Base-by-base conservation (phyloP, 1,140 invertebrate species). In the Parapsyche elsis region DNA sequence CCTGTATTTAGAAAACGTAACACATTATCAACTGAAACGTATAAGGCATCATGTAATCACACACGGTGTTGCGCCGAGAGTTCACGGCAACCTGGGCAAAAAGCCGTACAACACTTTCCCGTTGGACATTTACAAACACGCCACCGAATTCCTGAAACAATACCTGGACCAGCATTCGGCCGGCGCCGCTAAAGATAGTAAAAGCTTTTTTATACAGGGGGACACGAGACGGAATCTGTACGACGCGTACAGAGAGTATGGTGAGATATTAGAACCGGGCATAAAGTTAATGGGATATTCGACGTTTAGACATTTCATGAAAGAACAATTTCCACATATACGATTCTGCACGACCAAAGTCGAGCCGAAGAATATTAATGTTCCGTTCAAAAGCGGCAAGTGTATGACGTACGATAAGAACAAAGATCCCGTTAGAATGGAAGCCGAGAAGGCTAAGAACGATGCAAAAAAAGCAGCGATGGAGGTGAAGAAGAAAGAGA, bases 81-180 rank as follows among this genome's bases (percentile, higher is more conserved):
- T 94, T 49, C 94, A 95, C 86, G 94, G 94, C 0, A 95, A 95
- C 86, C 92, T 94, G 80, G 93, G 94, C 5, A 94, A 95, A 88
- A 92, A 94, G 84, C 94, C 94, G n/a, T 94, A 94, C 83, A 95
- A 95, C 85, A 94, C 93, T 0, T 94, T 95, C 84, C 93, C 94
- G 7, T 86, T 95, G 23, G 92, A 94, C 84, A 94, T 94, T 78
- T 95, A 95, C 84, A 91, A 93, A 84, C 93, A 93, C 85, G 93
- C 93, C 0, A 94, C 93, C 7, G 91, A 93, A 81, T 95, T 95
- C 86, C 86, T 94, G 14, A 94, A 94, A 85, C 91, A 91, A 81
- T 94, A 94, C 85, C 87, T 93, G 19, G 87, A 92, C 81, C 91
- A 92, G 81, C 91, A 92, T 82, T 90, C 89, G 83, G 89, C 85